Evolutionary conservation across 2,888 invertebrate species (phyloP), one percentile per base, ranked within the genome.

Genomic region (Scaptomyza polygonia): DNA sequence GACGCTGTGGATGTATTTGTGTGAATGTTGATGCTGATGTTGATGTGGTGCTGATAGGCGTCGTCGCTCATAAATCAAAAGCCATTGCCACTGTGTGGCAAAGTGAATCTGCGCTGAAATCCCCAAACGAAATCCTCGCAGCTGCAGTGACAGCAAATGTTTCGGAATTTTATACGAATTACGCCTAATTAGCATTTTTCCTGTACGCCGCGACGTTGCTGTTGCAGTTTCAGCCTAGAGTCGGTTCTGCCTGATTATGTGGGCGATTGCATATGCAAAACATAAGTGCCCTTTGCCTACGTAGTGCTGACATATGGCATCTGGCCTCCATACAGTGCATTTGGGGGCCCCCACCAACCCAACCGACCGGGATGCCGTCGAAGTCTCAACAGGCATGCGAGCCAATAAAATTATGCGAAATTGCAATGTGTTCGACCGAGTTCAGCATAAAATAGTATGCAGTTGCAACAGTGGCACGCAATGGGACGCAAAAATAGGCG

Each of bases 151-250:
- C 77, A 66, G 80, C 68, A 77, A 84, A 83, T 85, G 86, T 88
- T 86, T 85, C 88, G 84, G 86, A 80, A 80, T 85, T 85, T 85
- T 86, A 88, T 88, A 88, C 88, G 88, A 80, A 85, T 86, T 88
- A 86, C 86, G 84, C 86, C 88, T 85, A 85, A 85, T 85, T 88
- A 85, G 84, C 88, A 85, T 85, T 88, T 83, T 77, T 78, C 79
- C 64, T 18, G 8, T 8, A 36, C 14, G 14, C 47, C 0, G 5
- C 34, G 34, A n/a, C 34, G 2, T 8, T n/a, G n/a, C n/a, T 3
- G n/a, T n/a, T n/a, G 5, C 6, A n/a, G n/a, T 36, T n/a, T 5
- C 36, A 36, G 36, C 14, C 34, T 11, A 14, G 1, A 36, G 36
- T 36, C 9, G 16, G 16, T 16, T 36, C 55, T 32, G 57, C 53